Base-by-base conservation (phyloP, 2,888 invertebrate genomes). In the Synanthedon myopaeformis region DNA sequence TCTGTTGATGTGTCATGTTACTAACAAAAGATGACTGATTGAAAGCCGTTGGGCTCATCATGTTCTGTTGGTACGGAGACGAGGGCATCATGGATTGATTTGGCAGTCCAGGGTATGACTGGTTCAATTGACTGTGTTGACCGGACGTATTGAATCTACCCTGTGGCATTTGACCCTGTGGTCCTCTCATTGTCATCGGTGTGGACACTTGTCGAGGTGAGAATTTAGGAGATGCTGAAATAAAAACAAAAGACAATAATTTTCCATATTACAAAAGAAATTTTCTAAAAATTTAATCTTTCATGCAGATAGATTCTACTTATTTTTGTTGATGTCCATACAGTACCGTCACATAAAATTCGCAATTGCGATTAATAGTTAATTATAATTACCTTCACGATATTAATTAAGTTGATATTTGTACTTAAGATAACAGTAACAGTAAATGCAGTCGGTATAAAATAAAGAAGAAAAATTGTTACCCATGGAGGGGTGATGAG, bases 201-300 rank as follows among this genome's bases (percentile, higher is more conserved):
- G 88, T 88, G 0, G 88, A 88, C 70, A 88, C 77, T 72, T 88
- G 87, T 1, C 85, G 79, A 0, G 88, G 88, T 4, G 83, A 75
- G 58, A 88, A 88, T 58, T 83, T 85, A 0, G 88, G 87, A 3
- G 88, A 87, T 48, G 73, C 88, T 86, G 35, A 35, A 35, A 23
- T 23, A 5, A 23, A 35, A 35, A 35, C 35, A 35, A 23, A 5
- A 35, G 28, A 23, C 23, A 23, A 4, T 23, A 23, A 35, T 35
- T 35, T 2, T 10, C 10, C 10, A 35, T 35, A 23, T 23, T 23
- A 23, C 23, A 23, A 35, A 35, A 8, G 8, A 35, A 35, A 35
- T 35, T 35, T 35, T 35, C 35, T 23, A 35, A 35, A 35, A 35
- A 10, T 35, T 10, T 35, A 6, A 35, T 3, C 23, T 23, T 28